These are phyloP conservation scores for Neoaliturus tenellus DNA, from an alignment of 2,888 invertebrate genomes.

Conservation along the genomic window DNA sequence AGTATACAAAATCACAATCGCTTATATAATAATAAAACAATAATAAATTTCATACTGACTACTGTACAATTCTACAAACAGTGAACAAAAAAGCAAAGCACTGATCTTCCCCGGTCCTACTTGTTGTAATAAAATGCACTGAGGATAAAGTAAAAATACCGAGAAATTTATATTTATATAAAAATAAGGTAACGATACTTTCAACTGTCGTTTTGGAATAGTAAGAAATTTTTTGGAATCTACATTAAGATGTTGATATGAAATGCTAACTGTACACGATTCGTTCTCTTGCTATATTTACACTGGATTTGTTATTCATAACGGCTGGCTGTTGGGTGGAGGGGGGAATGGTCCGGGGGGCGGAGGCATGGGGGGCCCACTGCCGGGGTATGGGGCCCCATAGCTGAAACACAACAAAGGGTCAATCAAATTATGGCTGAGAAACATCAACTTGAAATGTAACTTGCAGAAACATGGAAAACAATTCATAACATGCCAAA, in stretches of 20 bases:
- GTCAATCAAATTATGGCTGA: neutral
- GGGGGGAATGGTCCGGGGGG: neutral
- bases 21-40: slow-evolving; percentile 32
- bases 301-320: slow-evolving; percentile 18
- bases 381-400: slow-evolving; percentile 14
- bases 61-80: slow-evolving; percentile 17
- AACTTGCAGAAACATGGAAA: no score
- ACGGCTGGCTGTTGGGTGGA: slow-evolving; percentile 34
- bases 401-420: slow-evolving; percentile 12
- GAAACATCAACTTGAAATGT: neutral
- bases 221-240: neutral
- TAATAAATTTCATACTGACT: slow-evolving; percentile 5
- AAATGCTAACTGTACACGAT: slow-evolving; percentile 35
- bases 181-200: slow-evolving; percentile 49
- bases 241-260: slow-evolving; percentile 26
- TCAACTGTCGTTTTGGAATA: neutral
- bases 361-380: neutral
- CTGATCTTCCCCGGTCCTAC: neutral
- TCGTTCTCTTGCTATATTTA: slow-evolving; percentile 12
- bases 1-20: slow-evolving; percentile 57
- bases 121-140: slow-evolving; percentile 10
- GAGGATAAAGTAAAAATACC: neutral
- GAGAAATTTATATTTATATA: neutral
- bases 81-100: slow-evolving; percentile 31
- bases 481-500: no score